phyloP scores from a whole-genome alignment of 2,888 invertebrate species.

The Philaethria dido region DNA sequence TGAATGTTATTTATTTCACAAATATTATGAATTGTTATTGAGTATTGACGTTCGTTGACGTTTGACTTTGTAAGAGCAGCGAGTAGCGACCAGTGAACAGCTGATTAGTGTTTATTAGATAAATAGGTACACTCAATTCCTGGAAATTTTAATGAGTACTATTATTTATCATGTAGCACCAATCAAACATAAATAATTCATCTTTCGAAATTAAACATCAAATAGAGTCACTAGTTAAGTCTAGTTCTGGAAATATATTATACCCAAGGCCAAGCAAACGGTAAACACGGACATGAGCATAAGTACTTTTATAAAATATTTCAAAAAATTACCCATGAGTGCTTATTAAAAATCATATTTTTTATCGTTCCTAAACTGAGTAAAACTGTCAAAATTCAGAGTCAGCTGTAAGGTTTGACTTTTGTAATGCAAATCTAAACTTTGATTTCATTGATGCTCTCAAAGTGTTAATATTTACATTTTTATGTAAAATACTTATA shows the following conservation, averaged over 20 bases:
- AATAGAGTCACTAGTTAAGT: too few species aligned
- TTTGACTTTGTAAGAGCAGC: not conserved
- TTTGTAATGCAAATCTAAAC: not conserved
- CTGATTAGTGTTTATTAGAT: not conserved
- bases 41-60: not conserved
- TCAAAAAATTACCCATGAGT: too few species aligned
- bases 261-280: too few species aligned
- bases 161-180: too few species aligned
- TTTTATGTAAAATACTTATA: not conserved
- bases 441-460: not conserved
- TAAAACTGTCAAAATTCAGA: not conserved
- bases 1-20: not conserved
- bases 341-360: too few species aligned
- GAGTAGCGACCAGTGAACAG: not conserved
- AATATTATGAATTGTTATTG: not conserved
- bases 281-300: not conserved
- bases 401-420: not conserved
- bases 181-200: too few species aligned
- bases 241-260: too few species aligned
- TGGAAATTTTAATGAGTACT: too few species aligned
- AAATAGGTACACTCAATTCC: too few species aligned
- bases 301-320: not conserved
- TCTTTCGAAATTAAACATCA: too few species aligned
- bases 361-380: not conserved
- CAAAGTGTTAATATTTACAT: too few species aligned